Conservation (phyloP, 2,797 vertebrate species). For the Arctocebus calabarensis region DNA sequence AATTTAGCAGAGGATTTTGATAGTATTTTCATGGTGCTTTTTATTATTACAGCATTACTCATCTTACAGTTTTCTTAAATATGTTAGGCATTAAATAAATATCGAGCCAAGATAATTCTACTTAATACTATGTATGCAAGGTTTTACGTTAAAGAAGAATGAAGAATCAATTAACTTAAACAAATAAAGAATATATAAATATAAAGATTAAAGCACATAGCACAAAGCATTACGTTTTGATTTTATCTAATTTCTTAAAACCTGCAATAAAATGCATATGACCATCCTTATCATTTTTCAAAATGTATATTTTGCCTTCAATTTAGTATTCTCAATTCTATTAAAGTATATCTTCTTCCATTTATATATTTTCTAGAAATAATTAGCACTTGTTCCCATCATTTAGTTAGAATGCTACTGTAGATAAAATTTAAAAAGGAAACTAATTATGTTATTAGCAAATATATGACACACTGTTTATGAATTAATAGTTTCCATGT, state of each 20-base stretch:
- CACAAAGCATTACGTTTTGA: neutral
- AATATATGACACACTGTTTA: neutral
- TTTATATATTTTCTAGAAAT: neutral
- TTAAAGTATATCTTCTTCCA: neutral
- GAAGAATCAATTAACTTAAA: neutral
- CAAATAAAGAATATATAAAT: too few relatives aligned
- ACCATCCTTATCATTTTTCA: neutral
- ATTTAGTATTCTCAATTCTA: neutral
- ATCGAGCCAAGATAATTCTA: neutral
- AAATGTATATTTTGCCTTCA: neutral
- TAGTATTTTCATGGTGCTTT: neutral
- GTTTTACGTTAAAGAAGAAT: neutral
- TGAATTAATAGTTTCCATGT: neutral
- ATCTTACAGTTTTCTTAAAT: neutral
- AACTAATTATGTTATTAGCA: neutral
- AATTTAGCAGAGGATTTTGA: neutral
- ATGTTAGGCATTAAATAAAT: neutral
- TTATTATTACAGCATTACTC: neutral
- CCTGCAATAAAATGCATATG: neutral
- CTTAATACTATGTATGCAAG: neutral
- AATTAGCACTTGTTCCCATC: neutral
- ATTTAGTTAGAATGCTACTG: neutral
- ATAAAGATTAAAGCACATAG: neutral
- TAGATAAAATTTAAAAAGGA: neutral
- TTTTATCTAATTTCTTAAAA: constrained; percentile 40